Conservation (phyloP, 2,888 invertebrate genomes). For the Drosophila trichaetosa region DNA sequence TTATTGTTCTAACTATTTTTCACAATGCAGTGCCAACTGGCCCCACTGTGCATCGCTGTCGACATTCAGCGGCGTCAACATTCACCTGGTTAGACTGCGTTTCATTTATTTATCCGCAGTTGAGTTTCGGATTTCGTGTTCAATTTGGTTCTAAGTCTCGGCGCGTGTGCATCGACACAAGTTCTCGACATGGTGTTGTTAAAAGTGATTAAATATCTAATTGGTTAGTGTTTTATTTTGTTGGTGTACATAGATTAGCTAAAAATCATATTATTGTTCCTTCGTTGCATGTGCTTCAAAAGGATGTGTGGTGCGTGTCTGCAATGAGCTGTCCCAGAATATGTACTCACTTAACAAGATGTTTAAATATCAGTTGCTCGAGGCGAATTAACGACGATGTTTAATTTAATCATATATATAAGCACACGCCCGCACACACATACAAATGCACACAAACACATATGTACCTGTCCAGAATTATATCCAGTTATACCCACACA, state of each 20-base stretch:
- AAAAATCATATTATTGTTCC: constrained; percentile 12
- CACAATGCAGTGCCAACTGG: not conserved
- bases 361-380: constrained; percentile 72
- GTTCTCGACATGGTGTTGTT: constrained; percentile 77
- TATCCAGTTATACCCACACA: constrained; percentile 9
- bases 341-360: constrained; percentile 74
- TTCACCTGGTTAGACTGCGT: constrained; percentile 41
- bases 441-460: constrained; percentile 5
- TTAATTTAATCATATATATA: not conserved
- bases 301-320: constrained; percentile 78
- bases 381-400: constrained; percentile 52
- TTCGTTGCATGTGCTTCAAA: constrained; percentile 20
- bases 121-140: constrained; percentile 67
- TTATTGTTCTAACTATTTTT: not conserved
- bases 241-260: constrained; percentile 10
- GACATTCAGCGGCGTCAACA: constrained; percentile 28
- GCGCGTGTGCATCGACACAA: constrained; percentile 72
- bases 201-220: constrained; percentile 81
- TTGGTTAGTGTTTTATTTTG: constrained; percentile 72
- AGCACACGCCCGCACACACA: not conserved
- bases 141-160: constrained; percentile 82
- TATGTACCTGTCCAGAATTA: constrained; percentile 31
- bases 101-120: constrained; percentile 65
- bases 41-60: constrained; percentile 55
- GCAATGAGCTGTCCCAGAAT: constrained; percentile 75